These are phyloP conservation scores for Podiceps cristatus DNA, from an alignment of 2,113 vertebrate species.

Conservation along the genomic window DNA sequence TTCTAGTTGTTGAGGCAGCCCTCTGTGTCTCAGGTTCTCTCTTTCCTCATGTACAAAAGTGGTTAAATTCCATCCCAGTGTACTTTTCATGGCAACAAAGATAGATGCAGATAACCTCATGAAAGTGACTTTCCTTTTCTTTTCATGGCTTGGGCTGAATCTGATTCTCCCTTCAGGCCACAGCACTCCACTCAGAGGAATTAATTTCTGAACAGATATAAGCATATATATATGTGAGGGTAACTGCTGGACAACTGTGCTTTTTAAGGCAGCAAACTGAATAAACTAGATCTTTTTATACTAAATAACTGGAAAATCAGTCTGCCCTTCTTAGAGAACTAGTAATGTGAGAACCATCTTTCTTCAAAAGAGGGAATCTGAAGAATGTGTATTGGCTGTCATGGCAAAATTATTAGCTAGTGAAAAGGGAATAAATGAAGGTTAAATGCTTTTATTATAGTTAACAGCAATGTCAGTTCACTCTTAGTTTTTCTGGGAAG, in stretches of 20 bases:
- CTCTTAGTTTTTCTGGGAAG: neutral
- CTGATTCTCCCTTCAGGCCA: neutral
- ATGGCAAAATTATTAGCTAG: neutral
- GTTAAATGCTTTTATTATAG: neutral
- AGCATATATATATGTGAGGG: neutral
- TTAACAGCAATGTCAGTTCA: neutral
- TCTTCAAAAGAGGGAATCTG: neutral
- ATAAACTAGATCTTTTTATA: neutral
- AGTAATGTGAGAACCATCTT: neutral
- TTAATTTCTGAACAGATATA: neutral
- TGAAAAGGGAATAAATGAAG: neutral
- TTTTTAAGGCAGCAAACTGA: neutral
- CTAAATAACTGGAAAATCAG: neutral
- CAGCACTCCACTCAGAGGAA: neutral
- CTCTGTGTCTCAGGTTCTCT: neutral
- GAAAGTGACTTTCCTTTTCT: neutral
- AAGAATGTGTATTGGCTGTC: neutral
- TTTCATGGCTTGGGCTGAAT: neutral
- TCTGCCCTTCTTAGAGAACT: neutral
- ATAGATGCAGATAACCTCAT: neutral
- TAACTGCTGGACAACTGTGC: neutral
- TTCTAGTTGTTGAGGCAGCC: neutral
- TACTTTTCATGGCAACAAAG: neutral
- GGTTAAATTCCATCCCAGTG: neutral
- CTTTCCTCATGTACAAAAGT: neutral